Percentiles rank a stretch among this genome's conserved stretches.
Conservation (phyloP, 23 tunicate species). For the Styela plicata region DNA sequence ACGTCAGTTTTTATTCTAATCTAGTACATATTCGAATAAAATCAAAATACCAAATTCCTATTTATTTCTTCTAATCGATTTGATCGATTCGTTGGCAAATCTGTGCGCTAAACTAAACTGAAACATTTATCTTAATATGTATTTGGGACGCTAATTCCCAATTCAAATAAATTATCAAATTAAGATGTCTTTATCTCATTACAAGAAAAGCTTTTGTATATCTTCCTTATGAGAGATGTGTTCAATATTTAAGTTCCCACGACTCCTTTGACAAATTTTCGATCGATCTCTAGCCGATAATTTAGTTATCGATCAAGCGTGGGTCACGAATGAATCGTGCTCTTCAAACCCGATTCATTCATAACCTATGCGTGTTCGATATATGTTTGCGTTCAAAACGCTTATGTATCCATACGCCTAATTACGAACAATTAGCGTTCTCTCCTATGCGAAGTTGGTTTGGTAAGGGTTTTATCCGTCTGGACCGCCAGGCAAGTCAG, state of each 20-base stretch:
- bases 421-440: neutral
- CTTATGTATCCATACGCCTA: neutral
- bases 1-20: too few species aligned
- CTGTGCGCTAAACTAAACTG: neutral
- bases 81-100: neutral
- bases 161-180: neutral
- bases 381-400: neutral
- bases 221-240: neutral
- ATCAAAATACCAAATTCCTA: too few species aligned
- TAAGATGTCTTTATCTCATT: neutral
- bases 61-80: too few species aligned
- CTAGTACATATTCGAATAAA: too few species aligned
- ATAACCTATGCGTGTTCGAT: too few species aligned
- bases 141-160: neutral
- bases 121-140: neutral
- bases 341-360: too few species aligned
- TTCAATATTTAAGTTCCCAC: neutral
- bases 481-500: too few species aligned
- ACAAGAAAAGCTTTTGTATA: neutral
- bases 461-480: neutral
- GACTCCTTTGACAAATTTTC: neutral
- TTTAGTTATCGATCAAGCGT: neutral
- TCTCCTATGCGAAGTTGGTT: neutral
- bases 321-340: neutral
- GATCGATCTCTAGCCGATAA: neutral